phyloP scores from a whole-genome alignment of 2,888 invertebrate species.

The Trichogramma dendrolimi region DNA sequence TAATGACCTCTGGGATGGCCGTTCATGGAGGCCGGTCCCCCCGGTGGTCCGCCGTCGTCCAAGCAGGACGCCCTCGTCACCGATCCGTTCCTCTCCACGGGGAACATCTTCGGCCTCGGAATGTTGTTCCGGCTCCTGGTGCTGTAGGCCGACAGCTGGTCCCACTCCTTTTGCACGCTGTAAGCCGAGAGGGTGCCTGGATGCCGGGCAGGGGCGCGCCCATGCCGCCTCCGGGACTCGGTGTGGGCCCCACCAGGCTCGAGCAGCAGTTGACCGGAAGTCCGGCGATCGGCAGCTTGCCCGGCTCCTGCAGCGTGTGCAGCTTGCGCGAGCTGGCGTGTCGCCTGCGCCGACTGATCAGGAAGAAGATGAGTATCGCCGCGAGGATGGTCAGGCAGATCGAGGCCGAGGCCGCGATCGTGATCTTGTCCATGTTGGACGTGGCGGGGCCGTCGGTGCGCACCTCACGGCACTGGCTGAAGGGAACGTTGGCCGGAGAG shows the following conservation, averaged over 20 bases:
- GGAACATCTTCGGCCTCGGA: conserved; percentile 81
- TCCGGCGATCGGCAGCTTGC: conserved; percentile 67
- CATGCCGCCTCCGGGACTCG: conserved; percentile 76
- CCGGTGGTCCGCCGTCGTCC: conserved; percentile 58
- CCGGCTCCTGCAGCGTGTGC: conserved; percentile 60
- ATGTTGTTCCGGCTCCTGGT: conserved; percentile 66
- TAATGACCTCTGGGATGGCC: conserved; percentile 23
- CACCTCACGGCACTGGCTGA: conserved; percentile 83
- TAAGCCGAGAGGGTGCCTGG: conserved; percentile 77
- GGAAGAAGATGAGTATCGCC: conserved; percentile 84
- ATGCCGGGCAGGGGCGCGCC: conserved; percentile 63
- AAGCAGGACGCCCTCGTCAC: conserved; percentile 52
- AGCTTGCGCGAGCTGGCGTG: conserved; percentile 62
- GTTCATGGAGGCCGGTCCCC: conserved; percentile 1
- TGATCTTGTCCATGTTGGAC: conserved; percentile 91
- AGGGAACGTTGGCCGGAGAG: conserved; percentile 82
- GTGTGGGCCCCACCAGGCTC: conserved; percentile 62
- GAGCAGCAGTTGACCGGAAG: conserved; percentile 78
- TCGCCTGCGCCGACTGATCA: conserved; percentile 71
- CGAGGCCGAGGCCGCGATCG: conserved; percentile 88
- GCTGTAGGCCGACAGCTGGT: conserved; percentile 86
- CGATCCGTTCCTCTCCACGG: conserved; percentile 60
- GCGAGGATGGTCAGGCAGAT: conserved; percentile 89
- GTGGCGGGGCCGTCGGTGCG: conserved; percentile 78
- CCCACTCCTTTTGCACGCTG: conserved; percentile 83